These are phyloP conservation scores for Antedon mediterranea DNA, from an alignment of 53 echinoderm and acorn worm genomes.

Conservation along the genomic window DNA sequence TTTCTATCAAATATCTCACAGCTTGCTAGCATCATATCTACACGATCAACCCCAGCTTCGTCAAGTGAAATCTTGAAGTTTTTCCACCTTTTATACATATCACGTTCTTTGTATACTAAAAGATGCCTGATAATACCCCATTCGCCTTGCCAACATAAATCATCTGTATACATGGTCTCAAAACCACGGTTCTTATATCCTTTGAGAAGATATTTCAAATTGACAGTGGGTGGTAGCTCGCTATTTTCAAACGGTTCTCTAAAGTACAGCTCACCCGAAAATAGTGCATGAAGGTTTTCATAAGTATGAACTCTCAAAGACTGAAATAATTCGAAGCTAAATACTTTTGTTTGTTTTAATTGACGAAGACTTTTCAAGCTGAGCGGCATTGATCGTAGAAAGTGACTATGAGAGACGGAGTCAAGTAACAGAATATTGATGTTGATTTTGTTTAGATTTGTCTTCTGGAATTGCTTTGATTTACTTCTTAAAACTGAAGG, in stretches of 20 bases:
- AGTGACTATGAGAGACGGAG: slow-evolving; percentile 78
- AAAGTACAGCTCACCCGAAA: slow-evolving; percentile 42
- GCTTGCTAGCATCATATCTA: slow-evolving; percentile 42
- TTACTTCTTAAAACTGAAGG: too few species aligned
- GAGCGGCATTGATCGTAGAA: slow-evolving; percentile 49
- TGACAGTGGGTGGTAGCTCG: slow-evolving; percentile 17
- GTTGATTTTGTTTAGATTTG: too few species aligned
- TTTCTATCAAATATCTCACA: slow-evolving; percentile 65
- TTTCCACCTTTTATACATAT: slow-evolving; percentile 45
- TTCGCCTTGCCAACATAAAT: slow-evolving; percentile 69
- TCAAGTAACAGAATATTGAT: slow-evolving; percentile 62
- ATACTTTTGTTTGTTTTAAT: slow-evolving; percentile 26
- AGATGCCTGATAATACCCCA: slow-evolving; percentile 67
- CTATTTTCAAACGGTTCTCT: slow-evolving; percentile 31
- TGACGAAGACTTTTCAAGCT: slow-evolving; percentile 28
- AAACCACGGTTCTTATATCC: slow-evolving; percentile 45
- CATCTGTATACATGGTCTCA: slow-evolving; percentile 55
- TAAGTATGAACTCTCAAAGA: slow-evolving; percentile 69
- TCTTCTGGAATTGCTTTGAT: too few species aligned
- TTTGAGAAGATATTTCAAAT: slow-evolving; percentile 21
- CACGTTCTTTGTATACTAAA: slow-evolving; percentile 27
- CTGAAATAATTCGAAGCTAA: slow-evolving; percentile 64
- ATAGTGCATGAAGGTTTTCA: slow-evolving; percentile 48
- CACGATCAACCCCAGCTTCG: slow-evolving; percentile 38
- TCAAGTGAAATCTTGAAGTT: slow-evolving; percentile 20